A percentile compares a stretch with the other conserved stretches of the same genome.
Conservation (phyloP, 2,113 vertebrate species). For the Pseudonaja textilis region DNA sequence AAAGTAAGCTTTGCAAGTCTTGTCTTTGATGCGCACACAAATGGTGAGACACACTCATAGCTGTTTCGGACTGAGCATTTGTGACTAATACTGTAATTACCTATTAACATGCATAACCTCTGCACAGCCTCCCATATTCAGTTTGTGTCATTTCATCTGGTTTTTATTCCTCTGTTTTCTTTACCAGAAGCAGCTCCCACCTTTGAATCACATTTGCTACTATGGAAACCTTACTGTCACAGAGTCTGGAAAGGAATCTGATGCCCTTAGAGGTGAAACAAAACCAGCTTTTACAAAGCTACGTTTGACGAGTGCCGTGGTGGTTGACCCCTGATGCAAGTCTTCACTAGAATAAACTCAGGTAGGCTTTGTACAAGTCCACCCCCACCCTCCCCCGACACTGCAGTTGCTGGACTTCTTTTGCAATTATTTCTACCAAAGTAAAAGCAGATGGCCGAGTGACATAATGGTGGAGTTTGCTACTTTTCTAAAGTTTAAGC, state of each 20-base stretch:
- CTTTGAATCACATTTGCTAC: conserved; percentile 41
- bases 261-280: neutral
- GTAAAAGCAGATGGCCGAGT: neutral
- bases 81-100: neutral
- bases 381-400: too few species aligned
- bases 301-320: neutral
- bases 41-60: neutral
- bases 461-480: neutral
- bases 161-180: neutral
- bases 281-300: neutral
- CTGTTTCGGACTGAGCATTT: neutral
- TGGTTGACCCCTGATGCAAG: neutral
- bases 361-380: neutral
- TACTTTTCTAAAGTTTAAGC: neutral
- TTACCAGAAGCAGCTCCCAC: neutral
- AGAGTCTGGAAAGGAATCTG: neutral
- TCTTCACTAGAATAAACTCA: neutral
- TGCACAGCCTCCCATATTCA: neutral
- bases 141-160: neutral
- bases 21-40: neutral
- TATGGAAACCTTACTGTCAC: conserved; percentile 35
- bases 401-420: neutral
- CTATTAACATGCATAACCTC: neutral
- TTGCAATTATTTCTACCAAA: neutral
- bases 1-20: neutral